Conservation (phyloP, 2,113 vertebrate species). For the Sterna hirundo region DNA sequence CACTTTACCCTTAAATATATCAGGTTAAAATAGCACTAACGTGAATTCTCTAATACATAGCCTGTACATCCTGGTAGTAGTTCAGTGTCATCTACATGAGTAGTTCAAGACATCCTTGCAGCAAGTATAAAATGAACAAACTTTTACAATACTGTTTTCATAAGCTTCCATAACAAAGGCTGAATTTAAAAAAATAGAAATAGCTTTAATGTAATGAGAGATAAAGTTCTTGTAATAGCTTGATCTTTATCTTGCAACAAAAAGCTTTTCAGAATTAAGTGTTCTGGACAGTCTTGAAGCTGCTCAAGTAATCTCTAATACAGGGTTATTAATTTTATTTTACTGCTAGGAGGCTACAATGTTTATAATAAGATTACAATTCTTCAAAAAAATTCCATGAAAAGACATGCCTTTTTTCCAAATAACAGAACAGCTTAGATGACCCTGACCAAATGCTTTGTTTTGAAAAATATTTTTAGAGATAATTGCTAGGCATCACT, state of each 20-base stretch:
- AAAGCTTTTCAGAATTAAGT: not conserved
- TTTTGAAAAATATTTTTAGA: not conserved
- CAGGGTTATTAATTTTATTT: not conserved
- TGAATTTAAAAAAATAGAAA: not conserved
- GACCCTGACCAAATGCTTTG: not conserved
- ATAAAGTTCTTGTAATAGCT: not conserved
- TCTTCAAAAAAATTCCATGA: not conserved
- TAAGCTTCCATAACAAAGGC: not conserved
- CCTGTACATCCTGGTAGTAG: not conserved
- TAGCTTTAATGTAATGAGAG: not conserved
- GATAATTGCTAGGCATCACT: not conserved
- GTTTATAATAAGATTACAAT: not conserved
- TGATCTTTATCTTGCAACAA: not conserved
- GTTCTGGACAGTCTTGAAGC: not conserved
- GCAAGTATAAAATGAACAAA: not conserved
- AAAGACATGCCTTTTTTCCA: not conserved
- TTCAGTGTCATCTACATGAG: not conserved
- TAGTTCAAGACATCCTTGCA: not conserved
- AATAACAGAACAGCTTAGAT: not conserved
- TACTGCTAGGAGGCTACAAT: not conserved
- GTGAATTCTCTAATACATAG: not conserved
- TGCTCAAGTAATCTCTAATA: not conserved
- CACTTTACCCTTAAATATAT: not conserved
- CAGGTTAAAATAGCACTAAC: not conserved
- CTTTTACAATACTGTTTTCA: not conserved